These are phyloP conservation scores for Danio jaintianensis DNA, from an alignment of 2,797 vertebrate species.

Conservation along the genomic window DNA sequence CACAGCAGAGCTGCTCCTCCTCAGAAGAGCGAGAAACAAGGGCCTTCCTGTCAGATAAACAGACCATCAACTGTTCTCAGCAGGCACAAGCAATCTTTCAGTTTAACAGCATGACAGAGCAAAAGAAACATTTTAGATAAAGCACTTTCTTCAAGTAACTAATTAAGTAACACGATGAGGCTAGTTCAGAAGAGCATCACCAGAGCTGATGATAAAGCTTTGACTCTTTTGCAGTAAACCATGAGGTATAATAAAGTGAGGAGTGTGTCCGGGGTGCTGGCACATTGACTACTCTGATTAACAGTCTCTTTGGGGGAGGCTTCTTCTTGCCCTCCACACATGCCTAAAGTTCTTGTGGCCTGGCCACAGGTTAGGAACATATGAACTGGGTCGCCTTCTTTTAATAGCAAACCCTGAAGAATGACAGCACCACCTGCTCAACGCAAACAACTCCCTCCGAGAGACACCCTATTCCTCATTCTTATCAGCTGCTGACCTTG, in stretches of 20 bases:
- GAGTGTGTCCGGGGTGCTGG: neutral
- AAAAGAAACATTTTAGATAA: constrained; percentile 37
- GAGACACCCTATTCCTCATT: neutral
- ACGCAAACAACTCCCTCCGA: neutral
- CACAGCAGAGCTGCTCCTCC: constrained; percentile 16
- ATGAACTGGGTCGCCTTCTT: constrained; percentile 50
- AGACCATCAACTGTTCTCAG: constrained; percentile 36
- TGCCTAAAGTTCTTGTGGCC: constrained; percentile 20
- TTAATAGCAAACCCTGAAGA: constrained; percentile 48
- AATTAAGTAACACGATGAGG: constrained; percentile 11
- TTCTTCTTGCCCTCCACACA: neutral
- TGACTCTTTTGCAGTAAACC: neutral
- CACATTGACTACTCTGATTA: neutral
- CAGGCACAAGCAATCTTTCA: neutral
- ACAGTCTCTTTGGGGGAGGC: neutral
- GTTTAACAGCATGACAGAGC: neutral
- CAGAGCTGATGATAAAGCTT: constrained; percentile 22
- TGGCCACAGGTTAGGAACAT: constrained; percentile 32
- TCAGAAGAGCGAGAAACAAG: constrained; percentile 32
- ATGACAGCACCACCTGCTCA: constrained; percentile 60
- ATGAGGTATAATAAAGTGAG: constrained; percentile 18
- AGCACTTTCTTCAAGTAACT: constrained; percentile 22
- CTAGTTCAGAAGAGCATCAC: neutral
- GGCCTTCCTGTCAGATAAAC: constrained; percentile 41
- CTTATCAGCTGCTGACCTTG: constrained; percentile 41